Conservation (phyloP, 1,140 invertebrate species). For the Muscidifurax raptorellus region DNA sequence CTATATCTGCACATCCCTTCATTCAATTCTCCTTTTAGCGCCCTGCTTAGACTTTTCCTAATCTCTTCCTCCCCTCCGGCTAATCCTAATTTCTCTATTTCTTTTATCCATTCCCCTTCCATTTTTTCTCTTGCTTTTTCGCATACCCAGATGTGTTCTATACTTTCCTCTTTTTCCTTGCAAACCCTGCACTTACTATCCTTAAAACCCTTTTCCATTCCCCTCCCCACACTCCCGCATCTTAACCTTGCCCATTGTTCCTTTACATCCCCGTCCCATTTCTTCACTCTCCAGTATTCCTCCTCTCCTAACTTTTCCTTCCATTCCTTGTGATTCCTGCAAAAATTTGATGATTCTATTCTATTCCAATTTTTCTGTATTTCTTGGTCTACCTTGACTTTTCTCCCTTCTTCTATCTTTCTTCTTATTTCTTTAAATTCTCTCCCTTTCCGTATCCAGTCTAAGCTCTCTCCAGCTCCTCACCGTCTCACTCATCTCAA, state of each 20-base stretch:
- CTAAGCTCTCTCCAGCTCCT: conserved; percentile 2
- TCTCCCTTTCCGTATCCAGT: background rate
- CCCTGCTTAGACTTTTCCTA: too few relatives aligned
- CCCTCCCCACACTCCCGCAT: too few relatives aligned
- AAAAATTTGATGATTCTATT: conserved; percentile 14
- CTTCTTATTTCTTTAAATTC: conserved; percentile 9
- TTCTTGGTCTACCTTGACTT: background rate
- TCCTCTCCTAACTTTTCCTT: too few relatives aligned
- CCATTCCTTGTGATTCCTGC: conserved; percentile 5
- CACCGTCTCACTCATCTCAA: conserved; percentile 28
- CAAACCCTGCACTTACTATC: background rate
- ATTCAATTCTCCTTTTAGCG: too few relatives aligned
- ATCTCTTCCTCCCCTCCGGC: too few relatives aligned
- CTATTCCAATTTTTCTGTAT: background rate
- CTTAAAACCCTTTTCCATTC: too few relatives aligned
- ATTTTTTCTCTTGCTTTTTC: background rate
- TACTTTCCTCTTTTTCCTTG: background rate
- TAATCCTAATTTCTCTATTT: too few relatives aligned
- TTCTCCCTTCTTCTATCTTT: conserved; percentile 23
- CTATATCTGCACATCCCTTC: too few relatives aligned
- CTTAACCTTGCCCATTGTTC: too few relatives aligned
- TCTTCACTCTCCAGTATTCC: too few relatives aligned
- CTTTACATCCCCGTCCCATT: too few relatives aligned
- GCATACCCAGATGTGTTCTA: background rate
- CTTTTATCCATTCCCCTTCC: too few relatives aligned